Percentiles rank a stretch among this genome's conserved stretches.
Conservation (phyloP, 2,888 invertebrate genomes). For the Halictus ligatus region DNA sequence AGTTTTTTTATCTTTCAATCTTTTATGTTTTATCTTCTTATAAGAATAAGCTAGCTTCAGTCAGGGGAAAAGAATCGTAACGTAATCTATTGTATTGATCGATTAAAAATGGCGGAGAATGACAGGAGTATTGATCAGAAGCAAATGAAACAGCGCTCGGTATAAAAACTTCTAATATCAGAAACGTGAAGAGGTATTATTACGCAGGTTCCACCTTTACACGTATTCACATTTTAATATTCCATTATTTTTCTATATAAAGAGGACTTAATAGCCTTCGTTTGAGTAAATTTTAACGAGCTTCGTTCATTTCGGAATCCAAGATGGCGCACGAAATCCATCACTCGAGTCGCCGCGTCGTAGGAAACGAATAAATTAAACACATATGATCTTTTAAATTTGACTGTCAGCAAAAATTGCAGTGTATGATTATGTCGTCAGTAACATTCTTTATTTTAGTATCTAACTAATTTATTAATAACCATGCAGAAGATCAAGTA, state of each 20-base stretch:
- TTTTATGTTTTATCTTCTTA: not conserved
- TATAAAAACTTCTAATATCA: not conserved
- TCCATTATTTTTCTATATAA: not conserved
- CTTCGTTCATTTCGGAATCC: not conserved
- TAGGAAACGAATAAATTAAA: not conserved
- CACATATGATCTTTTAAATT: not conserved
- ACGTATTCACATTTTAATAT: not conserved
- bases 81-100: not conserved
- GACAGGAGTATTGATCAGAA: not conserved
- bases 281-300: not conserved
- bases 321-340: not conserved
- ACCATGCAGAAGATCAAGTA: not conserved
- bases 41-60: not conserved
- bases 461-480: not conserved
- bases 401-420: not conserved
- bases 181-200: not conserved
- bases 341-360: not conserved
- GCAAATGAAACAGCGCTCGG: not conserved
- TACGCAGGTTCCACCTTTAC: not conserved
- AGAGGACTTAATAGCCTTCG: not conserved
- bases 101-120: not conserved
- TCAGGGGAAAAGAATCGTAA: not conserved
- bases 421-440: not conserved
- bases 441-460: not conserved
- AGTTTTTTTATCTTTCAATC: too few species aligned